Base-by-base conservation (phyloP, 1,140 invertebrate genomes). In the Penaeus vannamei region DNA sequence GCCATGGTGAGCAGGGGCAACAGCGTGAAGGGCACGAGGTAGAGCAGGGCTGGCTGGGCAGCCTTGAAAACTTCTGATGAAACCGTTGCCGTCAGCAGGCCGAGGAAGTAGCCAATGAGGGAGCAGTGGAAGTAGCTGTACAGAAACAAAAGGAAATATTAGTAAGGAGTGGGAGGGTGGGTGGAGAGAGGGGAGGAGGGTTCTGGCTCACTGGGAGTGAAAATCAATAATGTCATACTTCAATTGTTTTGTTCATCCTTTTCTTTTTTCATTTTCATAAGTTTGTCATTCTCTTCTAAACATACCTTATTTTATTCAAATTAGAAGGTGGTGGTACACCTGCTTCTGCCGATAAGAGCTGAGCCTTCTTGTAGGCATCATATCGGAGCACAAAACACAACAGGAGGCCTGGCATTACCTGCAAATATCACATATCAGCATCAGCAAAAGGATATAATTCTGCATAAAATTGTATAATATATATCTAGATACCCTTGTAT, bases 31-130 rank as follows among this genome's bases (percentile, higher is more conserved):
- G 98, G 98, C 92, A 99, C 98, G 91, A 99, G 95, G 94, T 99
- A 99, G 46, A 99, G 95, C 91, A 99, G 95, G 84, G 98, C 98
- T 87, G 98, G 98, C 94, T 99, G 98, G 79, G 98, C 98, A 90
- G 98, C 98, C 95, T 98, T 98, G 94, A 99, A 99, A 92, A 99
- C 96, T 94, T 99, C 98, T 23, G 97, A 98, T 91, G 97, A 98
- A 87, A 99, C 97, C 46, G 98, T 99, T 83, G 98, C 98, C 92
- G 98, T 99, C 92, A 99, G 94, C 92, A 99, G 94, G 91, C 98
- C 98, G 94, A 99, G 94, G 94, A 99, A 99, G 94, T 99, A 99
- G 91, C 98, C 98, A 92, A 99, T 96, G 92, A 99, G 95, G 91
- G 98, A 99, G 95, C 98, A 99, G 94, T 99, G 98, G 95, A 99